Conservation (phyloP, 2,113 vertebrate species). For the Eupsittula cactorum region DNA sequence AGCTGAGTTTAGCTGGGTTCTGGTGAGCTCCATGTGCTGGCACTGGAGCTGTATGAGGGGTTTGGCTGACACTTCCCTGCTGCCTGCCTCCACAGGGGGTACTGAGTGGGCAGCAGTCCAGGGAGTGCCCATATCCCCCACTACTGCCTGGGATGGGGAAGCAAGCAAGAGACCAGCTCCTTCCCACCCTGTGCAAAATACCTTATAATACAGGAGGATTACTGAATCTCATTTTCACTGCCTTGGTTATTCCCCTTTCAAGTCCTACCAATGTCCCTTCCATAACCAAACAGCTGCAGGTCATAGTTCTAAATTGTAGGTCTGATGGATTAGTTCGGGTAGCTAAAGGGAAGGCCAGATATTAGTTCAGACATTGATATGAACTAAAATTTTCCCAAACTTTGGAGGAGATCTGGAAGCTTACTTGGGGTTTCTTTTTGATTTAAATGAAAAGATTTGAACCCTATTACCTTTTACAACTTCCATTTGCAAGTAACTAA, state of each 20-base stretch:
- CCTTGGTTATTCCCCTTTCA: not conserved
- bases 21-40: not conserved
- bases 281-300: slow-evolving; percentile 33
- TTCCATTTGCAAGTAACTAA: slow-evolving; percentile 32
- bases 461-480: slow-evolving; percentile 1
- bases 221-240: slow-evolving; percentile 44
- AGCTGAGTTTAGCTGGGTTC: not conserved
- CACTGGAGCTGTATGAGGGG: not conserved
- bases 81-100: not conserved
- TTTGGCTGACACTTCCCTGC: not conserved
- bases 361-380: slow-evolving; percentile 1
- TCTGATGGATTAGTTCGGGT: slow-evolving; percentile 30
- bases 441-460: slow-evolving; percentile 11
- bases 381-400: slow-evolving; percentile 28
- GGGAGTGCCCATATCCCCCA: fast-evolving
- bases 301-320: slow-evolving; percentile 24
- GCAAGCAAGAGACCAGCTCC: not conserved
- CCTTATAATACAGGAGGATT: slow-evolving; percentile 27
- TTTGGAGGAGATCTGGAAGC: not conserved
- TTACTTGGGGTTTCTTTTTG: not conserved
- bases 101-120: not conserved
- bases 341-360: slow-evolving; percentile 13
- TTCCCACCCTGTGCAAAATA: slow-evolving; percentile 39
- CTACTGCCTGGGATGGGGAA: not conserved
- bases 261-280: not conserved